Percentiles rank a stretch among this genome's conserved stretches.
phyloP scores from a whole-genome alignment of 30 jellyfish, hydroid and myxozoan genomes.

The Rhopilema esculentum region DNA sequence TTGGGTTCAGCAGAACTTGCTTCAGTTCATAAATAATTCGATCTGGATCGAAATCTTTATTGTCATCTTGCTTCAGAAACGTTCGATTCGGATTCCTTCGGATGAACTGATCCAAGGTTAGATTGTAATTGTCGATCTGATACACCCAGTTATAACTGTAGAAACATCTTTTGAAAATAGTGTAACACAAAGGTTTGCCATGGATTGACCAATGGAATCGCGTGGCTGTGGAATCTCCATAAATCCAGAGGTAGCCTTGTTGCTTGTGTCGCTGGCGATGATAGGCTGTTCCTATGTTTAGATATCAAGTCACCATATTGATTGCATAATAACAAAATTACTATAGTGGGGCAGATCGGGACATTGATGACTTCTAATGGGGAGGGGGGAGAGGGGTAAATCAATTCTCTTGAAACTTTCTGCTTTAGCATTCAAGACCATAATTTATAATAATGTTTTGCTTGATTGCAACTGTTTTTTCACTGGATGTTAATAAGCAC shows the following conservation, averaged over 20 bases:
- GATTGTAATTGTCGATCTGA: conserved; percentile 88
- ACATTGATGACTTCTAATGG: too few relatives aligned
- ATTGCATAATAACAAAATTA: neutral
- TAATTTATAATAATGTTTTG: too few relatives aligned
- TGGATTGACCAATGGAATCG: conserved; percentile 82
- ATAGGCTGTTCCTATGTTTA: conserved; percentile 15
- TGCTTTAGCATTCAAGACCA: too few relatives aligned
- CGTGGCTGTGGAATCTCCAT: conserved; percentile 94
- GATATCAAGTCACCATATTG: neutral
- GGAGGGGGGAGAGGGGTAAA: too few relatives aligned
- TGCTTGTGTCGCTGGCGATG: conserved; percentile 50
- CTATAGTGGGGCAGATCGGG: too few relatives aligned
- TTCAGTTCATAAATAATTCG: conserved; percentile 76
- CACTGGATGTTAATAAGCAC: too few relatives aligned
- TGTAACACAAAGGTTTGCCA: conserved; percentile 70
- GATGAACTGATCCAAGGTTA: conserved; percentile 74
- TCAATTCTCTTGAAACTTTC: too few relatives aligned
- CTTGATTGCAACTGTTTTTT: too few relatives aligned
- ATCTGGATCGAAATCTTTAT: conserved; percentile 68
- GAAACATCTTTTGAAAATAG: conserved; percentile 72
- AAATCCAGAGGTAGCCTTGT: conserved; percentile 88
- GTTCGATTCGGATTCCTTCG: conserved; percentile 78
- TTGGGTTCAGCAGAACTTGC: conserved; percentile 84
- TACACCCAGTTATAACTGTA: conserved; percentile 93
- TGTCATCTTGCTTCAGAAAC: conserved; percentile 65